A percentile compares a stretch with the other conserved stretches of the same genome.
Evolutionary conservation across 2,888 invertebrate species (phyloP).

Genomic region (Kryphioiulus occultus): DNA sequence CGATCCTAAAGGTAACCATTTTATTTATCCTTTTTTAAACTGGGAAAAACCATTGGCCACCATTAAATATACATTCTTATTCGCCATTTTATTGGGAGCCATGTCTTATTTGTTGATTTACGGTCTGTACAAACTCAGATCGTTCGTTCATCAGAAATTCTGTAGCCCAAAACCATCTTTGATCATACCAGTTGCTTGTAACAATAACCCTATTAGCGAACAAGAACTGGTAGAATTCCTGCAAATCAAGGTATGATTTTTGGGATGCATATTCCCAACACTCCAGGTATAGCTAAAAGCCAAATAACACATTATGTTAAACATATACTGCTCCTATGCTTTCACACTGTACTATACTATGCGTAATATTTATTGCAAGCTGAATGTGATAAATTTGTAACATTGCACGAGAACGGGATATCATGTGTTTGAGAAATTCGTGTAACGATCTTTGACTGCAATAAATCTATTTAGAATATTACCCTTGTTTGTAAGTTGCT

Average conservation of each 20-base stretch:
- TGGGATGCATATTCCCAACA: neutral
- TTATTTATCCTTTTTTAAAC: slow-evolving; percentile 60
- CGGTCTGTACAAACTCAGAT: neutral
- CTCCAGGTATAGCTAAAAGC: neutral
- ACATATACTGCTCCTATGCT: neutral
- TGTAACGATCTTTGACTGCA: no score
- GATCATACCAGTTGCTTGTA: neutral
- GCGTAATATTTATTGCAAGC: neutral
- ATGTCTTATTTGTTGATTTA: neutral
- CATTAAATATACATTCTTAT: slow-evolving; percentile 25
- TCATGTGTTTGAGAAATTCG: no score
- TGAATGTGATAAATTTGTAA: neutral
- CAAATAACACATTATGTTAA: neutral
- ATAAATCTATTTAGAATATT: no score
- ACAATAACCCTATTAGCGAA: neutral
- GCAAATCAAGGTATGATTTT: neutral
- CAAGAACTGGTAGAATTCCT: neutral
- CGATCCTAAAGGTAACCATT: slow-evolving; percentile 58
- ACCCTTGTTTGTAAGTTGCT: no score
- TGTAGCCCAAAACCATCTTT: neutral
- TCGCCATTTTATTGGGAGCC: slow-evolving; percentile 37
- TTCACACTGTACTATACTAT: neutral
- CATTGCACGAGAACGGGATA: neutral
- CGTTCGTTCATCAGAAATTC: neutral
- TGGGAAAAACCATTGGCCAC: slow-evolving; percentile 54